Evolutionary conservation across 2,888 invertebrate species (phyloP), one percentile per base, ranked within the genome.

Genomic region (Trichacis sp.): DNA sequence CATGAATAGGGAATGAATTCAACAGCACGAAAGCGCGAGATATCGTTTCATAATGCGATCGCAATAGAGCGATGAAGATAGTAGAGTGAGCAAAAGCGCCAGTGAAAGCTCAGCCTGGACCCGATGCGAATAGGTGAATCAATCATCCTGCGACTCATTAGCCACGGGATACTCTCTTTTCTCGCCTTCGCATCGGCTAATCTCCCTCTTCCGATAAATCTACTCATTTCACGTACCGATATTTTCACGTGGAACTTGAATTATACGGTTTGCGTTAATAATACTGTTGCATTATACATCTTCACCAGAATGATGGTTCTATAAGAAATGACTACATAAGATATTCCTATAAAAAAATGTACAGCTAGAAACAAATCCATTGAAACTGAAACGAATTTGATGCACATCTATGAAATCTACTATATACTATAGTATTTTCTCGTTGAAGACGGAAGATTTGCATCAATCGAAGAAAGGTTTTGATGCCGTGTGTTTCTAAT

Each of bases 61-160:
- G 58, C 46, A 55, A 67, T 50, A 58, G 62, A 53, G 63, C 56
- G 66, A 52, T 65, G 61, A 65, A 67, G 61, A 67, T 52, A 67
- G 58, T 63, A 50, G 45, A 50, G 55, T 58, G 62, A 60, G 65
- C 57, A 55, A 64, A 59, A 64, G 64, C 51, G 55, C 42, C 43
- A 61, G 67, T 66, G 68, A 68, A 64, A 68, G 65, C 64, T 57
- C 56, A 42, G 48, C 55, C 64, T 54, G 64, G 59, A 62, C 64
- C 56, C 53, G 57, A 57, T 59, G 62, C 64, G 54, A 54, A 54
- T 54, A 59, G 61, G 64, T 62, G 56, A 68, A 68, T 68, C 68
- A 68, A 68, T 68, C 68, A 68, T 68, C 62, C 71, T 70, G 76
- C 75, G 77, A 80, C 80, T 84, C 83, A 83, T 83, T 83, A 83